Conservation (phyloP, 2,113 vertebrate species). For the Ploceus nigricollis region DNA sequence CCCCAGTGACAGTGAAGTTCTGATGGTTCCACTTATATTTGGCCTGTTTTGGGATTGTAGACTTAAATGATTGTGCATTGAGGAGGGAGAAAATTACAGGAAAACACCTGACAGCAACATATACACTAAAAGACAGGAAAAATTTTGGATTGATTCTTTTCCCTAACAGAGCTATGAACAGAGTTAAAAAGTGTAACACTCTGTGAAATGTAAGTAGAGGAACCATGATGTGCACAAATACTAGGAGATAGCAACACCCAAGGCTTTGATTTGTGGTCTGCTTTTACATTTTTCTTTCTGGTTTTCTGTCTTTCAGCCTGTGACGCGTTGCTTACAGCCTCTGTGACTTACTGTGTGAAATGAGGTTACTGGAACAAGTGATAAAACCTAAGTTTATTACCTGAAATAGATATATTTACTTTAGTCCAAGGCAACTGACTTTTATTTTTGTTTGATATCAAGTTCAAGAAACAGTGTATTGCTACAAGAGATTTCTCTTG, state of each 20-base stretch:
- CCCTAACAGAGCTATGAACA: not conserved
- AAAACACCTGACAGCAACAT: not conserved
- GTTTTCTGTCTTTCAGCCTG: not conserved
- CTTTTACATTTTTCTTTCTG: not conserved
- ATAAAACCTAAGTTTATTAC: not conserved
- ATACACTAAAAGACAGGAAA: not conserved
- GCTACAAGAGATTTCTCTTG: not conserved
- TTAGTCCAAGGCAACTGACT: not conserved
- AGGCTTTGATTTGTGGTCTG: not conserved
- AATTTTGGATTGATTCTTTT: not conserved
- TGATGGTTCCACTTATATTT: not conserved
- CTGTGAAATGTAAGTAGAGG: not conserved
- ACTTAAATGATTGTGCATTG: not conserved
- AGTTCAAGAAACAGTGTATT: not conserved
- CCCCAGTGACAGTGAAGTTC: not conserved
- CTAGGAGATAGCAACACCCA: rapidly evolving
- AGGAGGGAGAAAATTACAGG: not conserved
- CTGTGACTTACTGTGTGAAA: not conserved
- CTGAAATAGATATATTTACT: not conserved
- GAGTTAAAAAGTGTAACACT: not conserved
- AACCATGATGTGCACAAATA: not conserved
- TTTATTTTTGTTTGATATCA: not conserved
- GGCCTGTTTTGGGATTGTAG: not conserved
- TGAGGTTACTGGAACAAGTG: not conserved
- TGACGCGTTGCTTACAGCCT: not conserved